Percentiles rank a stretch among this genome's conserved stretches.
These are phyloP conservation scores for Acanthopagrus latus DNA, from an alignment of 2,797 vertebrate species.

Conservation along the genomic window DNA sequence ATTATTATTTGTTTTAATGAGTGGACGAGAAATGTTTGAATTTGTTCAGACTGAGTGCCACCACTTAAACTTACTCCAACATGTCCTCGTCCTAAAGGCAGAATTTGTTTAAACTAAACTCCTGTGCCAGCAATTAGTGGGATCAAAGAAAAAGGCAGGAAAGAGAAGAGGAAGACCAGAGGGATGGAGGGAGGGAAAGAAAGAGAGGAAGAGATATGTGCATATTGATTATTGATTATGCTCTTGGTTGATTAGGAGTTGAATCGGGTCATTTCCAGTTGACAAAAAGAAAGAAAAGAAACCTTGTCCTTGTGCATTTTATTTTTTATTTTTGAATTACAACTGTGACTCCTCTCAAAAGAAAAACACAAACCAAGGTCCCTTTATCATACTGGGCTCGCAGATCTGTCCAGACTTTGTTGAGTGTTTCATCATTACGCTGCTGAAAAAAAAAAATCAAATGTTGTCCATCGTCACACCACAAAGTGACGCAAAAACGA, in stretches of 20 bases:
- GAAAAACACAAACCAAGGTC: neutral
- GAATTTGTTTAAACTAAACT: constrained; percentile 60
- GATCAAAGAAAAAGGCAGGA: constrained; percentile 63
- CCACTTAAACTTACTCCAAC: constrained; percentile 35
- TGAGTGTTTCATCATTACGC: constrained; percentile 28
- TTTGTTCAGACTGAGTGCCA: constrained; percentile 42
- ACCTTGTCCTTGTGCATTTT: constrained; percentile 1
- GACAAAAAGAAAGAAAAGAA: neutral
- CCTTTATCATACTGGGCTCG: neutral
- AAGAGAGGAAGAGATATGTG: neutral
- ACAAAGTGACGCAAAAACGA: constrained; percentile 47
- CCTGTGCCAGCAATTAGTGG: constrained; percentile 61
- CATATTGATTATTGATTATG: constrained; percentile 22
- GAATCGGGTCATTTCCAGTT: neutral
- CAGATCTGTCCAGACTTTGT: constrained; percentile 1
- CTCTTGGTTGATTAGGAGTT: constrained; percentile 9
- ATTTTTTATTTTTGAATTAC: neutral
- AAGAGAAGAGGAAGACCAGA: constrained; percentile 7
- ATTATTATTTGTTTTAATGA: constrained; percentile 36
- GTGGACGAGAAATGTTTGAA: constrained; percentile 19
- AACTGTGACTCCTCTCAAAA: constrained; percentile 26
- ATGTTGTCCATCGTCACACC: constrained; percentile 32
- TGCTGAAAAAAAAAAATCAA: constrained; percentile 1
- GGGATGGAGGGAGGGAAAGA: neutral
- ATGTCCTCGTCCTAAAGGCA: constrained; percentile 57